Conservation (phyloP, 2,888 invertebrate genomes). For the Hydrotaea cyrtoneurina region DNA sequence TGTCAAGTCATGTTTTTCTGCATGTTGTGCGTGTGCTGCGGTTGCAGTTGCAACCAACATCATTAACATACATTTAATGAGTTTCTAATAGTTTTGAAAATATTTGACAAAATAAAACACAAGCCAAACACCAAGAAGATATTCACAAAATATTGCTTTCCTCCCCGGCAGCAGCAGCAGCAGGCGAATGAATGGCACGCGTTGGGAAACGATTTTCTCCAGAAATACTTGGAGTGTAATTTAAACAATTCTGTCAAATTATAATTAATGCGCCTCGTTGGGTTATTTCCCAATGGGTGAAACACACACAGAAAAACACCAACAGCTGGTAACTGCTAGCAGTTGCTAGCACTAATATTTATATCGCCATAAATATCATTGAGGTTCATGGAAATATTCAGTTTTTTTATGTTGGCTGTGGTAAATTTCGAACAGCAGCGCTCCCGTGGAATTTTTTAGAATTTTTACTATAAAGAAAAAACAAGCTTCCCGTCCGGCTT, state of each 20-base stretch:
- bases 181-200: not conserved
- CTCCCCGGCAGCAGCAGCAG: no score
- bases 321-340: not conserved
- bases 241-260: constrained; percentile 13
- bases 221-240: not conserved
- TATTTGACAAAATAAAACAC: not conserved
- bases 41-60: constrained; percentile 40
- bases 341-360: not conserved
- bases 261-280: not conserved
- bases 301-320: not conserved
- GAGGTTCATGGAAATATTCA: not conserved
- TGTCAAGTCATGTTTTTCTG: constrained; percentile 70
- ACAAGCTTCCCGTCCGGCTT: no score
- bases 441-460: no score
- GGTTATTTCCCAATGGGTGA: not conserved
- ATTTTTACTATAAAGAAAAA: no score
- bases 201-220: not conserved
- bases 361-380: constrained; percentile 1
- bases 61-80: constrained; percentile 78
- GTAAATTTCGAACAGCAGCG: no score
- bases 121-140: no score
- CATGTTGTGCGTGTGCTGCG: constrained; percentile 54
- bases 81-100: constrained; percentile 75
- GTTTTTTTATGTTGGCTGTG: no score
- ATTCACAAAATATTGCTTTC: not conserved